Base-by-base conservation (phyloP, 2,113 vertebrate genomes). In the Hemichromis elongatus region DNA sequence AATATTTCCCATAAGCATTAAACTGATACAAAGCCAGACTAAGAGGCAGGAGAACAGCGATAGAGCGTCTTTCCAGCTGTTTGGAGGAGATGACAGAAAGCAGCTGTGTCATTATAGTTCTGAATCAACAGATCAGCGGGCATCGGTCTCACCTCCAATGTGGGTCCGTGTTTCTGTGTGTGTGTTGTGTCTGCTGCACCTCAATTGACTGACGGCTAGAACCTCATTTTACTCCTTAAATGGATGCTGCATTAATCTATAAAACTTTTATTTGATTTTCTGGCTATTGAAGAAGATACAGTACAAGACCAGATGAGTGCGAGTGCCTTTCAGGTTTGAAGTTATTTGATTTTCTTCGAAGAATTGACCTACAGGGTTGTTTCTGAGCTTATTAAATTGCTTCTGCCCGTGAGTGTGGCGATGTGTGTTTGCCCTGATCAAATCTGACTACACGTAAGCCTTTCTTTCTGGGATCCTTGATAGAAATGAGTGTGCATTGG, bases 81-180 rank as follows among this genome's bases (percentile, higher is more conserved):
- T 87, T 87, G 80, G 56, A 91, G 86, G 75, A 45, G 93, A 85
- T 93, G 90, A 95, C 92, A 92, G 68, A 86, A 91, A 93, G 89
- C 93, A 94, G 94, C 92, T 94, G 92, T 82, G 87, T 77, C 56
- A 86, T 87, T 90, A 88, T 88, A 77, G 61, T 75, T 79, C 57
- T 90, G 83, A 90, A 91, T 88, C 88, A 90, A 92, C 92, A 93
- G 59, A 92, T 92, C 91, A 94, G 26, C 90, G 6, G 70, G 26
- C 79, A 66, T 90, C 90, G 86, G 61, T 81, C 83, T 92, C 90
- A 87, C 92, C 90, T 92, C 59, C 28, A 40, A 16, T 50, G 26
- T 84, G 86, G 50, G 55, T 61, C 30, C 24, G 53, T 45, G 33
- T 57, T 54, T 85, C 63, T 77, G 68, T 66, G 40, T 50, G 66